These are phyloP conservation scores for Boleophthalmus pectinirostris DNA, from an alignment of 2,113 vertebrate species.

Conservation along the genomic window DNA sequence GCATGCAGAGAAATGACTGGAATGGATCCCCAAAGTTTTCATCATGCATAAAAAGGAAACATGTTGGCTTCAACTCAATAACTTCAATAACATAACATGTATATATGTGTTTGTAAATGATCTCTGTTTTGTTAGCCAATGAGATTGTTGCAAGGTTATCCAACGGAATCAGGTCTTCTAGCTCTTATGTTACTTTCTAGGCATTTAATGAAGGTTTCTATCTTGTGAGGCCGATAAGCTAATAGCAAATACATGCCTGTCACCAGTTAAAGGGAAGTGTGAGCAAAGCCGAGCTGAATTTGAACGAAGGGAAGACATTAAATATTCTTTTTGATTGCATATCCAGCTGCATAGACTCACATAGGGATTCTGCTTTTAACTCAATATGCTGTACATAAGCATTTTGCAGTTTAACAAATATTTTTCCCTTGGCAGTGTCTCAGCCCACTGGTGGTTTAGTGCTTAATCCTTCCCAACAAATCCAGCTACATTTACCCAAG, in stretches of 20 bases:
- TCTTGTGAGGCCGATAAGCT: constrained; percentile 39
- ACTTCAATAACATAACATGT: constrained; percentile 46
- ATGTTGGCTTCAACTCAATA: constrained; percentile 30
- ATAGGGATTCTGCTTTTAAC: constrained; percentile 71
- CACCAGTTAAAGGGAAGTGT: constrained; percentile 45
- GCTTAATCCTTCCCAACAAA: constrained; percentile 69
- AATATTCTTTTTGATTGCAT: constrained; percentile 78
- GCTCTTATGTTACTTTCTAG: constrained; percentile 8
- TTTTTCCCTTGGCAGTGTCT: constrained; percentile 72
- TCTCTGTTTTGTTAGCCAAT: constrained; percentile 36
- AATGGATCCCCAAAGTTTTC: constrained; percentile 55
- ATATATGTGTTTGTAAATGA: constrained; percentile 52
- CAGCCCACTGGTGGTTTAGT: constrained; percentile 69
- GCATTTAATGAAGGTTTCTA: constrained; percentile 26
- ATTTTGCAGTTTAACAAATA: constrained; percentile 77
- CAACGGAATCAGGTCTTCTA: not conserved
- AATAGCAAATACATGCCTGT: constrained; percentile 57
- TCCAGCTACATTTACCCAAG: constrained; percentile 51
- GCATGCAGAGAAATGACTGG: constrained; percentile 60
- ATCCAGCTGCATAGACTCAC: constrained; percentile 70
- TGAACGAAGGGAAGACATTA: constrained; percentile 68
- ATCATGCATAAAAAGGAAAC: constrained; percentile 58
- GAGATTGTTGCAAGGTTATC: constrained; percentile 14
- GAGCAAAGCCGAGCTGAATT: constrained; percentile 60
- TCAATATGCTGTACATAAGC: constrained; percentile 76